These are phyloP conservation scores for Apoderus coryli DNA, from an alignment of 2,888 invertebrate species.

Conservation along the genomic window DNA sequence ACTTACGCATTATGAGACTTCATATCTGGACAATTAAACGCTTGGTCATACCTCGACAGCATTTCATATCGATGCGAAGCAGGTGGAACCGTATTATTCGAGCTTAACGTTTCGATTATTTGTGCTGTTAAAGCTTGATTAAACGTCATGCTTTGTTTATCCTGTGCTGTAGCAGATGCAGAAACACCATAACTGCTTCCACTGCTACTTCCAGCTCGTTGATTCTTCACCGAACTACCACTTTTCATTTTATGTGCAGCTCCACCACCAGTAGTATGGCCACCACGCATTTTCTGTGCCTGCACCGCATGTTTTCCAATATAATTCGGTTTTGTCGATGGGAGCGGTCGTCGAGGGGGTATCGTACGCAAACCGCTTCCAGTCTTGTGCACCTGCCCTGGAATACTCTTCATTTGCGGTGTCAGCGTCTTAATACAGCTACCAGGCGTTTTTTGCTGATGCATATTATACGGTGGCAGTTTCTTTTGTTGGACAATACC, in stretches of 20 bases:
- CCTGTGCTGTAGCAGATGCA: slow-evolving; percentile 17
- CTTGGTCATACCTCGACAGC: slow-evolving; percentile 27
- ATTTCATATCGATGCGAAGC: slow-evolving; percentile 38
- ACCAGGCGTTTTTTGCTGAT: slow-evolving; percentile 20
- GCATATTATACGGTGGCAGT: slow-evolving; percentile 26
- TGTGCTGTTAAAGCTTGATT: slow-evolving; percentile 48
- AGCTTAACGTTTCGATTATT: slow-evolving; percentile 42
- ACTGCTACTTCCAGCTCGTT: slow-evolving; percentile 4
- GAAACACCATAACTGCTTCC: slow-evolving; percentile 10
- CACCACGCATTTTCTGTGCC: slow-evolving; percentile 27
- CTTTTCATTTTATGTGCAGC: slow-evolving; percentile 9
- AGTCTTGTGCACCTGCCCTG: slow-evolving; percentile 25
- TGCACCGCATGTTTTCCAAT: slow-evolving; percentile 34
- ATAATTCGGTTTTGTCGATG: slow-evolving; percentile 31
- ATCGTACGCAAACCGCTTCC: slow-evolving; percentile 30
- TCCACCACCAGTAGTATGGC: slow-evolving; percentile 14
- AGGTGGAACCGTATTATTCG: slow-evolving; percentile 17
- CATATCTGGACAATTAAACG: slow-evolving; percentile 20
- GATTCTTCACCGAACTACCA: slow-evolving; percentile 10
- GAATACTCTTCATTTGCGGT: slow-evolving; percentile 25
- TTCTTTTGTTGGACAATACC: slow-evolving; percentile 29
- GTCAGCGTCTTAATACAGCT: slow-evolving; percentile 28
- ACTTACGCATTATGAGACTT: too few relatives aligned
- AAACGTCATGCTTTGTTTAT: slow-evolving; percentile 38
- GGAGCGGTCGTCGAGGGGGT: slow-evolving; percentile 28